phyloP scores from a whole-genome alignment of 2,113 vertebrate genomes.

The pig (Sus scrofa) region T2T-Sscrofa CM000828.6:57812001-57812500 shows the following conservation, averaged over 20 bases:
- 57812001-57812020: not conserved
- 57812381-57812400: constrained; percentile 80
- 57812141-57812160: not conserved
- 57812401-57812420: constrained; percentile 74
- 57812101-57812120: not conserved
- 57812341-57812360: not conserved
- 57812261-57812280: not conserved
- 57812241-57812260: not conserved
- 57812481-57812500: constrained; percentile 89
- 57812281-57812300: not conserved
- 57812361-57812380: constrained; percentile 51
- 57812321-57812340: not conserved
- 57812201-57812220: not conserved
- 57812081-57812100: not conserved
- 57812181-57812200: not conserved
- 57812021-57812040: not conserved
- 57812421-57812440: constrained; percentile 78
- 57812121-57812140: not conserved
- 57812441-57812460: constrained; percentile 90
- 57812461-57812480: constrained; percentile 87
- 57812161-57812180: not conserved
- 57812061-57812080: not conserved
- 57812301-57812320: not conserved
- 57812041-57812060: not conserved
- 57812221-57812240: not conserved